phyloP scores from a whole-genome alignment of 2,888 invertebrate genomes.

The Drosophila multiciliata region DNA sequence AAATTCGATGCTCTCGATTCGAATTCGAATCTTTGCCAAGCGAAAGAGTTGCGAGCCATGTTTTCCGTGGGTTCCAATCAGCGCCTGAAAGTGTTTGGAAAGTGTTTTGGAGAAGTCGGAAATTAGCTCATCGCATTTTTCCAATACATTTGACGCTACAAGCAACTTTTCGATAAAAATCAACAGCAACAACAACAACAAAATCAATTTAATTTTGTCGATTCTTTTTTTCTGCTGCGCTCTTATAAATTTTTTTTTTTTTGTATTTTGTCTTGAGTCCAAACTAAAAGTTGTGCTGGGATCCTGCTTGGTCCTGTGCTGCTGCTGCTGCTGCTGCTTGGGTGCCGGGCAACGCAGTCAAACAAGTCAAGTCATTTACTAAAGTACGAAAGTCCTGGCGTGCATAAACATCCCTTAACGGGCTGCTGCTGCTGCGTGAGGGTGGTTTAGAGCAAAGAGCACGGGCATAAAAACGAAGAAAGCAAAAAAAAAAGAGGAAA shows the following conservation, averaged over 20 bases:
- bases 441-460: slow-evolving; percentile 68
- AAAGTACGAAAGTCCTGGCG: slow-evolving; percentile 74
- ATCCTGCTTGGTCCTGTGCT: slow-evolving; percentile 24
- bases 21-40: slow-evolving; percentile 5
- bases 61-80: slow-evolving; percentile 28
- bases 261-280: slow-evolving; percentile 27
- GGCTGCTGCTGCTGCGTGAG: slow-evolving; percentile 45
- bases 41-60: slow-evolving; percentile 60
- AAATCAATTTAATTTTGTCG: slow-evolving; percentile 77
- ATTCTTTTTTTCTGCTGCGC: slow-evolving; percentile 19
- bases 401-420: slow-evolving; percentile 70
- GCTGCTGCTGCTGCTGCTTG: slow-evolving; percentile 19
- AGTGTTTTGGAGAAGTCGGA: slow-evolving; percentile 24
- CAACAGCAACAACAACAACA: slow-evolving; percentile 9
- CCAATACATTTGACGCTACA: slow-evolving; percentile 50
- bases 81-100: slow-evolving; percentile 10
- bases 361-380: slow-evolving; percentile 80
- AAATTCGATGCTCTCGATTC: slow-evolving; percentile 57
- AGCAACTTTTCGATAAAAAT: slow-evolving; percentile 18
- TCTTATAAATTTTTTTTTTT: slow-evolving; percentile 5
- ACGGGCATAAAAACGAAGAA: slow-evolving; percentile 43
- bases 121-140: slow-evolving; percentile 47
- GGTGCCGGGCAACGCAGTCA: slow-evolving; percentile 62
- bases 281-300: slow-evolving; percentile 61
- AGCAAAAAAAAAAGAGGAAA: slow-evolving; percentile 42